These are phyloP conservation scores for Lota lota DNA, from an alignment of 2,113 vertebrate species.

Conservation along the genomic window DNA sequence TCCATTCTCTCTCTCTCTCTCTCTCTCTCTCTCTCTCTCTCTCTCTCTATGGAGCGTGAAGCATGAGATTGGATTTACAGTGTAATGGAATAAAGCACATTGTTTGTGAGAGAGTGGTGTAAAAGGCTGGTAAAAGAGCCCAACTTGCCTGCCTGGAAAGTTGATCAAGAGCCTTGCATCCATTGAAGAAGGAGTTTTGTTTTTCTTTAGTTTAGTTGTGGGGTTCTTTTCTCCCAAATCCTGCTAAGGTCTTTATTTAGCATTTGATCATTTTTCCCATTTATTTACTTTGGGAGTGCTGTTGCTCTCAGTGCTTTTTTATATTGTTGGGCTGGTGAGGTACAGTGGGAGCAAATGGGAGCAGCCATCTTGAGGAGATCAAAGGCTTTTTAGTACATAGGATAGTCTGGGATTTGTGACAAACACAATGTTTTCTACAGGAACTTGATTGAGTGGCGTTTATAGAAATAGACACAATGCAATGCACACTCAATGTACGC, in stretches of 20 bases:
- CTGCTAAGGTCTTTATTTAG: constrained; percentile 1
- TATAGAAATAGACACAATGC: constrained; percentile 35
- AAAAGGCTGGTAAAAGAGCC: background rate
- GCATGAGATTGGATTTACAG: constrained; percentile 74
- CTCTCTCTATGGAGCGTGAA: constrained; percentile 58
- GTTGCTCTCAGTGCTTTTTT: constrained; percentile 27
- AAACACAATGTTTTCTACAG: constrained; percentile 28
- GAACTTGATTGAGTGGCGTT: constrained; percentile 21
- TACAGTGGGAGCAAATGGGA: constrained; percentile 28
- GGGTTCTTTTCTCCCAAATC: constrained; percentile 19
- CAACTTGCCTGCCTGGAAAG: constrained; percentile 47
- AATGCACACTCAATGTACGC: constrained; percentile 6
- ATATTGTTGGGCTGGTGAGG: constrained; percentile 15
- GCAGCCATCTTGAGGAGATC: constrained; percentile 37
- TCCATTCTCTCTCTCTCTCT: constrained; percentile 30
- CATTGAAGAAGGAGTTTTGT: constrained; percentile 22
- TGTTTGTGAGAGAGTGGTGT: constrained; percentile 51
- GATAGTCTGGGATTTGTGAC: constrained; percentile 7
- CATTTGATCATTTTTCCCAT: background rate
- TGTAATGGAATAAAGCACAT: constrained; percentile 71
- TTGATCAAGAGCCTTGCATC: constrained; percentile 50
- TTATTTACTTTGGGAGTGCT: constrained; percentile 9
- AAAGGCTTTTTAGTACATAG: constrained; percentile 20
- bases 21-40: constrained; percentile 3
- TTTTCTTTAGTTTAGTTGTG: too few relatives aligned